phyloP scores from a whole-genome alignment of 2,113 vertebrate genomes.

The Mionectes macconnelli region DNA sequence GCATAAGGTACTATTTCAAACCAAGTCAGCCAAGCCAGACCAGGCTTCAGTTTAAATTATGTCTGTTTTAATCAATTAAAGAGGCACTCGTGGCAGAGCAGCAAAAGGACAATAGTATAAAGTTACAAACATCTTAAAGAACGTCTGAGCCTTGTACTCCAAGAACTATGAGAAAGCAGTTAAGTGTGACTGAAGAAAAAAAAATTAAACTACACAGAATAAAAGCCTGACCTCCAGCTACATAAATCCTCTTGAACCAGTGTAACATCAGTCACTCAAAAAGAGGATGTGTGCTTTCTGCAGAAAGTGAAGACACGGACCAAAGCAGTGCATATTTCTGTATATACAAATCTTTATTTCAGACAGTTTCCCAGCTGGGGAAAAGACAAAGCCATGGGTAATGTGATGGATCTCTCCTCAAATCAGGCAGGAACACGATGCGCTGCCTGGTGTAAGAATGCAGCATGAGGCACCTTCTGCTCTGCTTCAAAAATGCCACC shows the following conservation, averaged over 20 bases:
- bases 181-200: not conserved
- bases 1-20: not conserved
- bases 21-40: not conserved
- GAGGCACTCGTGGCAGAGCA: not conserved
- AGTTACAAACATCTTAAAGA: not conserved
- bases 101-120: not conserved
- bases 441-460: not conserved
- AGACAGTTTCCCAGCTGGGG: not conserved
- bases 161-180: not conserved
- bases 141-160: not conserved
- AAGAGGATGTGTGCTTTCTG: not conserved
- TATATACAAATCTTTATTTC: not conserved
- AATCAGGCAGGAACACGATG: accelerated
- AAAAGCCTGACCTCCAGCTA: not conserved
- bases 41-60: not conserved
- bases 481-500: not conserved
- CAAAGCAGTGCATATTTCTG: not conserved
- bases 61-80: not conserved
- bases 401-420: not conserved
- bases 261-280: not conserved
- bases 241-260: not conserved
- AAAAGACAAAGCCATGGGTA: not conserved
- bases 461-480: not conserved
- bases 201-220: not conserved
- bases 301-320: not conserved